A percentile compares a stretch with the other conserved stretches of the same genome.
These are phyloP conservation scores for Monopis laevigella DNA, from an alignment of 2,888 invertebrate species.

Conservation along the genomic window DNA sequence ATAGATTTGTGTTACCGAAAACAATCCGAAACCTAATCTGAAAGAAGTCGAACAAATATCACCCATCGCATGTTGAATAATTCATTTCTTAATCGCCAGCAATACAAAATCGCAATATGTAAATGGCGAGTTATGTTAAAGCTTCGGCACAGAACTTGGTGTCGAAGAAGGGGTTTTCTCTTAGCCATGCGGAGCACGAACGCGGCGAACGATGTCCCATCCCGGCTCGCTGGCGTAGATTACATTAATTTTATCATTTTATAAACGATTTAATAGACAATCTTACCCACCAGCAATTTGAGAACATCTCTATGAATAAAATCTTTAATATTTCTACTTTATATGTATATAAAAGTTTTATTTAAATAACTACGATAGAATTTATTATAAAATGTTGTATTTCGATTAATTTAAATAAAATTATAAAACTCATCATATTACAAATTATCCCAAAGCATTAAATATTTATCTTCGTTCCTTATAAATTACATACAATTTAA, in stretches of 20 bases:
- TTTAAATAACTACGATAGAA: neutral
- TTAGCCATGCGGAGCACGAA: slow-evolving; percentile 59
- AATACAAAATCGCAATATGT: slow-evolving; percentile 59
- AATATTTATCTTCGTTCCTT: too few relatives aligned
- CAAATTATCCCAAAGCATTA: too few relatives aligned
- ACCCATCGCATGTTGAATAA: too few relatives aligned
- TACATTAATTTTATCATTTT: slow-evolving; percentile 65
- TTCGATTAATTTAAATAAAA: too few relatives aligned
- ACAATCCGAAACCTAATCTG: too few relatives aligned
- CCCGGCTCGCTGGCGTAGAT: slow-evolving; percentile 55
- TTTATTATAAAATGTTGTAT: too few relatives aligned
- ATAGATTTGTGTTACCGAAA: too few relatives aligned
- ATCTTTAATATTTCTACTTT: slow-evolving; percentile 7
- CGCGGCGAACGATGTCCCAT: slow-evolving; percentile 59
- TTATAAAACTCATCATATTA: too few relatives aligned
- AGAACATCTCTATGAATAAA: slow-evolving; percentile 4
- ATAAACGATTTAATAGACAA: slow-evolving; percentile 62
- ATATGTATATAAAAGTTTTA: neutral
- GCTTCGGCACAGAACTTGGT: neutral
- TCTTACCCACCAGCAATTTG: slow-evolving; percentile 45
- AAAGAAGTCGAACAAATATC: too few relatives aligned
- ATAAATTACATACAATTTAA: too few relatives aligned
- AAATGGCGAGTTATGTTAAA: slow-evolving; percentile 32
- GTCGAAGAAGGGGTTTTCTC: slow-evolving; percentile 26
- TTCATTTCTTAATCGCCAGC: slow-evolving; percentile 30